Conservation (phyloP, 2,797 vertebrate genomes). For the Buceros bicornis region DNA sequence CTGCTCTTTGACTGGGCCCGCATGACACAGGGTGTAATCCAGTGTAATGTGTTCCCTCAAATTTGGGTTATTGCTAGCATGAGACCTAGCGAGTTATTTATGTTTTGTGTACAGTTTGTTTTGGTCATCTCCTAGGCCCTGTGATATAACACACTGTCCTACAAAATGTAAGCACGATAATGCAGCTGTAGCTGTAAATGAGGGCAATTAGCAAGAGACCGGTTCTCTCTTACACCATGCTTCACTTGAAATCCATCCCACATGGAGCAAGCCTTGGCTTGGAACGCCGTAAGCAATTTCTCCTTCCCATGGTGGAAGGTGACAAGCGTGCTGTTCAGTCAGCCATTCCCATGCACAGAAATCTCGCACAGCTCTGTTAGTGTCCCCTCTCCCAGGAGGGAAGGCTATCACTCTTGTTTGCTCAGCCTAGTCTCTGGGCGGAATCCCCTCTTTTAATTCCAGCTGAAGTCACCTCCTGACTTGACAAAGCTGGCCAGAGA, state of each 20-base stretch:
- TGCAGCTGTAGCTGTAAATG: not conserved
- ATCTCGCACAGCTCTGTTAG: not conserved
- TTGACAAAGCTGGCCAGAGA: conserved; percentile 47
- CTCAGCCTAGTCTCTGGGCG: not conserved
- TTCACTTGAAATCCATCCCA: not conserved
- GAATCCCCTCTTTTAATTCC: conserved; percentile 63
- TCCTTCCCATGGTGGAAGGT: accelerated
- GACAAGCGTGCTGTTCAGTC: not conserved
- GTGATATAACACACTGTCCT: not conserved
- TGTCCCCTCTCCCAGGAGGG: not conserved
- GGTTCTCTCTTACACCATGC: not conserved
- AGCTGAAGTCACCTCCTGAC: conserved; percentile 68
- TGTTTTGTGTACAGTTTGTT: conserved; percentile 18
- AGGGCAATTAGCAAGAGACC: not conserved
- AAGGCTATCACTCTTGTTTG: not conserved
- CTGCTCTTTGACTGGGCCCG: not conserved
- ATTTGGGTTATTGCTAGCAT: not conserved
- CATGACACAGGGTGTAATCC: not conserved
- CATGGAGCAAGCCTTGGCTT: not conserved
- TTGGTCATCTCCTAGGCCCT: not conserved
- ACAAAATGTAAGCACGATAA: not conserved
- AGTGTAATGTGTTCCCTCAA: not conserved
- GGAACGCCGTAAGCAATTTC: not conserved
- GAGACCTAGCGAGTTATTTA: not conserved
- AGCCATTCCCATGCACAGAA: not conserved